phyloP scores from a whole-genome alignment of 92 coral and sea anemone genomes.

The Palythoa grandis region DNA sequence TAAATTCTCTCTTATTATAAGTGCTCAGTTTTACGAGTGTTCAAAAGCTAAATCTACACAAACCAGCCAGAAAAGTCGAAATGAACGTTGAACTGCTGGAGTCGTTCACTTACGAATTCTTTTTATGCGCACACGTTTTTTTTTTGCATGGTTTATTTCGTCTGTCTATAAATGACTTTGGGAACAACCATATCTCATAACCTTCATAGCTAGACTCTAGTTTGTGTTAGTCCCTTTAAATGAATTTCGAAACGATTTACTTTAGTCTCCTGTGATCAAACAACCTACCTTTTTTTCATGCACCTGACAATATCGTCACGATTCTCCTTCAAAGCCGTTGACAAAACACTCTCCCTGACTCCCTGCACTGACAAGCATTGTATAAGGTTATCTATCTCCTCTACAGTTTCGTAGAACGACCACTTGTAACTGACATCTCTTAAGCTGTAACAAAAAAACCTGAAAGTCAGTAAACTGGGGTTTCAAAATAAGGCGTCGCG shows the following conservation, averaged over 20 bases:
- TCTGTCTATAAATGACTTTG: too few species aligned
- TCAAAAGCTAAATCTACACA: too few species aligned
- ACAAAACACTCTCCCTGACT: slow-evolving; percentile 73
- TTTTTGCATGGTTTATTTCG: too few species aligned
- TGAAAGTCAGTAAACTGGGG: neutral
- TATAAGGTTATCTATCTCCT: slow-evolving; percentile 60
- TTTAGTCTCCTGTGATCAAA: neutral
- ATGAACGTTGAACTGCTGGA: too few species aligned
- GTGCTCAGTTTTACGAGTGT: too few species aligned
- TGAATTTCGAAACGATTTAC: neutral
- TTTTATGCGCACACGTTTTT: too few species aligned
- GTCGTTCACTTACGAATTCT: too few species aligned
- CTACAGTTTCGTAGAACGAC: slow-evolving; percentile 73
- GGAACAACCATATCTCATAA: too few species aligned
- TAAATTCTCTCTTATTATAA: too few species aligned
- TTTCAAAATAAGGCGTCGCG: too few species aligned
- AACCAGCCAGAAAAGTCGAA: too few species aligned
- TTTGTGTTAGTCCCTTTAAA: neutral
- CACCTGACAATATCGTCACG: slow-evolving; percentile 43
- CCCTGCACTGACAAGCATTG: slow-evolving; percentile 63
- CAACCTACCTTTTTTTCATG: slow-evolving; percentile 64
- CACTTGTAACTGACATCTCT: slow-evolving; percentile 75
- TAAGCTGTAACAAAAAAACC: slow-evolving; percentile 33
- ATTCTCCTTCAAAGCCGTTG: slow-evolving; percentile 56
- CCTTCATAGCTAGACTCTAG: neutral